Evolutionary conservation across 2,888 invertebrate species (phyloP), one percentile per base, ranked within the genome.

Genomic region (Mechanitis mazaeus): DNA sequence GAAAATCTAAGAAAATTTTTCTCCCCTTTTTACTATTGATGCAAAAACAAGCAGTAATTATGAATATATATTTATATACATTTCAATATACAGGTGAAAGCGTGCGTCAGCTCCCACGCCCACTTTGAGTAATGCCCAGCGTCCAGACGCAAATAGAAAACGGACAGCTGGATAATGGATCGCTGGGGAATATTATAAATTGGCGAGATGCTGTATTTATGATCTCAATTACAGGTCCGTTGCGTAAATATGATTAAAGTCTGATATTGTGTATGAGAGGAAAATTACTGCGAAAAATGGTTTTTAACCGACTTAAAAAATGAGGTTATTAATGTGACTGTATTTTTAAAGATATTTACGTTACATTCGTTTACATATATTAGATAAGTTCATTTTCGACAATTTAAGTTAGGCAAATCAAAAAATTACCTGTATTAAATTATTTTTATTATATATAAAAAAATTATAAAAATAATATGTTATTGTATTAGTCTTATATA

Each of bases 181-280:
- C 75, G 74, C 69, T 75, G 73, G 59, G 45, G 65, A 50, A 66
- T 69, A 72, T 83, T 79, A 85, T 83, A 81, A 83, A 88, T 85
- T 75, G 82, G 75, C 67, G 65, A 72, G 74, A 72, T 74, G 71
- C 72, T 69, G 79, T 82, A 85, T 87, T 87, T 87, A 87, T 84
- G 76, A 72, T 75, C 72, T 80, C 85, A 85, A 87, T 87, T 86
- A 86, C 73, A 67, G 72, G 69, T 73, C 73, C 20, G 20, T 56
- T 55, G 53, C 54, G 38, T 59, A 61, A 54, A 64, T 50, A 11
- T 28, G 31, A 50, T 50, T 50, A 31, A 9, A 50, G 28, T 31
- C 31, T n/a, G 50, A 3, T 31, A 50, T 50, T 50, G 28, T 50
- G 2, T 7, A 50, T 28, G 11, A 31, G 31, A 50, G 6, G 31